Percentiles rank a stretch among this genome's conserved stretches.
Conservation (phyloP, 30 jellyfish, hydroid and myxozoan genomes). For the Chrysaora quinquecirrha region DNA sequence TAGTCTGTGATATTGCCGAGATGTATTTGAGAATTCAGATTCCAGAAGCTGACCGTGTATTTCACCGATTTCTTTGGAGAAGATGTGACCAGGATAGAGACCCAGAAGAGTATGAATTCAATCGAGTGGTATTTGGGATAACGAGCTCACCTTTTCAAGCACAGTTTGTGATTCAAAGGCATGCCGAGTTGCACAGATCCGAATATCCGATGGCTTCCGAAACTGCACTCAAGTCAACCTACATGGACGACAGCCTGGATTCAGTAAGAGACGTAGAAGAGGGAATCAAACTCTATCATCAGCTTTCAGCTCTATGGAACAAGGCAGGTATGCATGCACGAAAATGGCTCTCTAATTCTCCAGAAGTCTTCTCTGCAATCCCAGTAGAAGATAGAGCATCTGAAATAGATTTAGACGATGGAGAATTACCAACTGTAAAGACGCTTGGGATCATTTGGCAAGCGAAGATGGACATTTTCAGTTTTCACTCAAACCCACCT, state of each 20-base stretch:
- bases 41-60: slow-evolving; percentile 18
- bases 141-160: slow-evolving; percentile 52
- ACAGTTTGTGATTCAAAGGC: slow-evolving; percentile 56
- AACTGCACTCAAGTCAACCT: slow-evolving; percentile 61
- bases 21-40: slow-evolving; percentile 47
- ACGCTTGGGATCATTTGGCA: slow-evolving; percentile 37
- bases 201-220: slow-evolving; percentile 67
- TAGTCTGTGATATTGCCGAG: slow-evolving; percentile 65
- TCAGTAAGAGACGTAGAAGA: slow-evolving; percentile 46
- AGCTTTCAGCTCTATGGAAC: slow-evolving; percentile 50
- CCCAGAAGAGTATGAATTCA: slow-evolving; percentile 66
- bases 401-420: slow-evolving; percentile 33
- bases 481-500: slow-evolving; percentile 18
- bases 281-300: slow-evolving; percentile 26
- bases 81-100: slow-evolving; percentile 15
- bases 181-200: slow-evolving; percentile 26
- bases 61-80: slow-evolving; percentile 67
- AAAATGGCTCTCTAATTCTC: slow-evolving; percentile 61
- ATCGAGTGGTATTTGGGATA: slow-evolving; percentile 61
- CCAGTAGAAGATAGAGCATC: slow-evolving; percentile 62
- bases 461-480: slow-evolving; percentile 16
- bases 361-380: slow-evolving; percentile 37
- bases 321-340: slow-evolving; percentile 83
- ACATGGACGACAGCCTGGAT: slow-evolving; percentile 68
- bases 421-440: slow-evolving; percentile 53